Conservation (phyloP, 1,140 invertebrate genomes). For the Drosophila truncata region DNA sequence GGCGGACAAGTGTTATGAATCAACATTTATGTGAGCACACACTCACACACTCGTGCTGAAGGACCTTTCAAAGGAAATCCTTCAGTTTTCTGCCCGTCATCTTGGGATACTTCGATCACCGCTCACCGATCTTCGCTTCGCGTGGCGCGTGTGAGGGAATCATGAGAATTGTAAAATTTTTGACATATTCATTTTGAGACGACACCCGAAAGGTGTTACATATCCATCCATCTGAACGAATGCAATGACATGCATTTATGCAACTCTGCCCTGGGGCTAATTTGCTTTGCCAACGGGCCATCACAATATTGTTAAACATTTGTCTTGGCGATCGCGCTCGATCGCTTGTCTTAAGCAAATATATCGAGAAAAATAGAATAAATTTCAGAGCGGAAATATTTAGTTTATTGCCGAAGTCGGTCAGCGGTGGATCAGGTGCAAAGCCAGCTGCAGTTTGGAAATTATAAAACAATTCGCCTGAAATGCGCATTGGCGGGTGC, state of each 20-base stretch:
- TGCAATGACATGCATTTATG: slow-evolving; percentile 83
- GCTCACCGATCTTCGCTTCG: background rate
- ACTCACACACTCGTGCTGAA: slow-evolving; percentile 51
- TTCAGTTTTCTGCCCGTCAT: slow-evolving; percentile 44
- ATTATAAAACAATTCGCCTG: slow-evolving; percentile 82
- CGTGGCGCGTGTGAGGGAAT: slow-evolving; percentile 40
- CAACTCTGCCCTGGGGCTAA: slow-evolving; percentile 58
- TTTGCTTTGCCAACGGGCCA: slow-evolving; percentile 75
- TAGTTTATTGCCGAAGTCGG: slow-evolving; percentile 70
- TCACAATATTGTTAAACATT: slow-evolving; percentile 83
- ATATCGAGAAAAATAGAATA: slow-evolving; percentile 61
- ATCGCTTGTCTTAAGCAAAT: slow-evolving; percentile 38
- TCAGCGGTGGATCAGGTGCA: slow-evolving; percentile 57
- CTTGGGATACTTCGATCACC: slow-evolving; percentile 27
- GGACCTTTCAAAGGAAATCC: slow-evolving; percentile 71
- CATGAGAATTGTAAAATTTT: slow-evolving; percentile 73
- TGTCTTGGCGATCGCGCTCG: slow-evolving; percentile 39
- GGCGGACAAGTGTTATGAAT: slow-evolving; percentile 68
- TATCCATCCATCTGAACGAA: slow-evolving; percentile 45
- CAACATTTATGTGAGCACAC: slow-evolving; percentile 51
- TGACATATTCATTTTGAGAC: slow-evolving; percentile 80
- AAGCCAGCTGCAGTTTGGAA: slow-evolving; percentile 61
- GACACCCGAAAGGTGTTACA: slow-evolving; percentile 77
- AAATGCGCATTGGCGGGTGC: slow-evolving; percentile 81
- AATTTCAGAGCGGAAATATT: slow-evolving; percentile 81